Percentiles rank a stretch among this genome's conserved stretches.
Evolutionary conservation across 1,140 invertebrate genomes (phyloP).

Genomic region (Chrysoperla carnea): DNA sequence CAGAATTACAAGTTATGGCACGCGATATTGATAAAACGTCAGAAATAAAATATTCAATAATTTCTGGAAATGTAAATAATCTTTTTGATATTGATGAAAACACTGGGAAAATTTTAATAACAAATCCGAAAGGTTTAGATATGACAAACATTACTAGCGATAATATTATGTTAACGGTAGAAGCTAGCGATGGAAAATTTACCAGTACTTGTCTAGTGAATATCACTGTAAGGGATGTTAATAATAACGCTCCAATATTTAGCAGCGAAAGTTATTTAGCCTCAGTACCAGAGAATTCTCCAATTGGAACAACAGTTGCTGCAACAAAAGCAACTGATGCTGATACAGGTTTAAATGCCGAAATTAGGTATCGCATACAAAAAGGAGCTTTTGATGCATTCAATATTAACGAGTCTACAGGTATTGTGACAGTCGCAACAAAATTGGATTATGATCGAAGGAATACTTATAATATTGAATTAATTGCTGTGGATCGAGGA

Average conservation of each 20-base stretch:
- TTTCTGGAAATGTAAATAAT: slow-evolving; percentile 39
- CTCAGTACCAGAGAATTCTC: slow-evolving; percentile 54
- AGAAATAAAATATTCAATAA: slow-evolving; percentile 55
- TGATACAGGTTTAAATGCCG: slow-evolving; percentile 68
- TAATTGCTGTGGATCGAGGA: slow-evolving; percentile 65
- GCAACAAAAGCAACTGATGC: slow-evolving; percentile 57
- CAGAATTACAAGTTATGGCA: slow-evolving; percentile 49
- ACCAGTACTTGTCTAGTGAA: slow-evolving; percentile 50
- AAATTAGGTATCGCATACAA: slow-evolving; percentile 59
- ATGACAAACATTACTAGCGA: slow-evolving; percentile 38
- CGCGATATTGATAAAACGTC: slow-evolving; percentile 66
- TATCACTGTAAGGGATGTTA: slow-evolving; percentile 66
- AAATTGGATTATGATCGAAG: slow-evolving; percentile 70
- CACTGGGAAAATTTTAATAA: slow-evolving; percentile 48
- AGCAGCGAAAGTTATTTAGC: slow-evolving; percentile 51
- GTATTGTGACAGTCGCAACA: slow-evolving; percentile 53
- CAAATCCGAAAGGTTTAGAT: slow-evolving; percentile 37
- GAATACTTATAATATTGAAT: slow-evolving; percentile 57
- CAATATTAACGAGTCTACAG: slow-evolving; percentile 50
- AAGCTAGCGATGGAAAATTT: slow-evolving; percentile 59
- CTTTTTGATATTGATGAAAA: slow-evolving; percentile 49
- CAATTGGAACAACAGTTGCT: slow-evolving; percentile 50
- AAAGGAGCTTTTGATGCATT: slow-evolving; percentile 78
- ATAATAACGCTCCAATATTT: slow-evolving; percentile 72
- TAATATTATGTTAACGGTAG: slow-evolving; percentile 31